These are phyloP conservation scores for Saguinus imperator DNA, from an alignment of 2,113 vertebrate genomes.

Conservation along the genomic window DNA sequence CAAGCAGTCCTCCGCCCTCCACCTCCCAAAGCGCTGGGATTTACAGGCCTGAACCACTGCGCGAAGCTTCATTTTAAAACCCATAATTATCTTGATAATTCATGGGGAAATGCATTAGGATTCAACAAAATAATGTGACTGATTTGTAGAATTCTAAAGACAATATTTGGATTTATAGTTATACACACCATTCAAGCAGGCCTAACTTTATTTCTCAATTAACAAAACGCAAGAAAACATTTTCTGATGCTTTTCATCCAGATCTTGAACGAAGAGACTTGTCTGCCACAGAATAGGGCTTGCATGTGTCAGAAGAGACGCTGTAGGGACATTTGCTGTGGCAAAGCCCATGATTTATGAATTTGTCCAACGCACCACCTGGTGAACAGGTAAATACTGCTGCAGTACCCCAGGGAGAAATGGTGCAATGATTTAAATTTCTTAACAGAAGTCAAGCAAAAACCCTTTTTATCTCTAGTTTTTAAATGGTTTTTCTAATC, in stretches of 20 bases:
- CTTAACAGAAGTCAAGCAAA: not conserved
- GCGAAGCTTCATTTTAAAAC: not conserved
- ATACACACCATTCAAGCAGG: not conserved
- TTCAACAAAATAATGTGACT: slow-evolving; percentile 15
- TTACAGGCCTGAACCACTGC: too few relatives aligned
- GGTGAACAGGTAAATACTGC: not conserved
- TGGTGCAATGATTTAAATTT: not conserved
- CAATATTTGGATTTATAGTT: not conserved
- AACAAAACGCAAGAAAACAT: not conserved
- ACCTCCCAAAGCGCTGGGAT: too few relatives aligned
- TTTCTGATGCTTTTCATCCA: not conserved
- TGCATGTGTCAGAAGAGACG: not conserved
- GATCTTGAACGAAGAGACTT: not conserved
- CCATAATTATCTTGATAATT: not conserved
- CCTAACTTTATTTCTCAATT: slow-evolving; percentile 27
- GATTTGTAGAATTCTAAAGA: not conserved
- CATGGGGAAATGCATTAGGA: not conserved
- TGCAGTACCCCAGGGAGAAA: not conserved
- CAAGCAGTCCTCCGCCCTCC: too few relatives aligned
- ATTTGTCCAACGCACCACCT: not conserved
- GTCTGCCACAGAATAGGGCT: not conserved
- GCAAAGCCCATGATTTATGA: not conserved
- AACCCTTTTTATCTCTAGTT: not conserved
- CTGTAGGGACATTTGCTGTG: not conserved
- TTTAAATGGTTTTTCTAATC: not conserved